These are phyloP conservation scores for Gymnoscopelus microlampas DNA, from an alignment of 2,797 vertebrate species.

Conservation along the genomic window DNA sequence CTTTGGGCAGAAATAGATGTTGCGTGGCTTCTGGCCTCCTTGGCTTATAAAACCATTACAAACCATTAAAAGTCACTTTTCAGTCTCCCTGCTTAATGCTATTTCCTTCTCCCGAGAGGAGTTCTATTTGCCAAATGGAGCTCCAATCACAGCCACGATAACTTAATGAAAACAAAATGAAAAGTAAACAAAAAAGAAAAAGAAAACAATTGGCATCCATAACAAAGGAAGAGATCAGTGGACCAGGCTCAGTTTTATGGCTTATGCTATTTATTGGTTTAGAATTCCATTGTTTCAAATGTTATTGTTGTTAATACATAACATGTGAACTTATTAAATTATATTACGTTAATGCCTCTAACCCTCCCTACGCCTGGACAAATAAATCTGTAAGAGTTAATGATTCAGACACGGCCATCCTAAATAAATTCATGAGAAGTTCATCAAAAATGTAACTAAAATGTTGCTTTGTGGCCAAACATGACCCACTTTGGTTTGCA, in stretches of 20 bases:
- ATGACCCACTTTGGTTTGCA: no score
- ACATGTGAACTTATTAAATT: no score
- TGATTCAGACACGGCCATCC: no score
- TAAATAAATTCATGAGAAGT: no score
- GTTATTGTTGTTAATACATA: no score
- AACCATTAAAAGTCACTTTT: constrained; percentile 69
- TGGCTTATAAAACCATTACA: constrained; percentile 54
- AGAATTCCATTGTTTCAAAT: not conserved
- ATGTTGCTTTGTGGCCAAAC: no score
- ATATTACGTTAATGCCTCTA: no score
- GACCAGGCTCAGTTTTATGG: constrained; percentile 12
- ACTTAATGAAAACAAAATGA: constrained; percentile 63
- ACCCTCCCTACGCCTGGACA: no score
- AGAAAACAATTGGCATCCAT: constrained; percentile 21
- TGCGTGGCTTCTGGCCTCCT: constrained; percentile 54
- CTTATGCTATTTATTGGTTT: not conserved
- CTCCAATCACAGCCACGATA: constrained; percentile 54
- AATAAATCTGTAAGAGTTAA: no score
- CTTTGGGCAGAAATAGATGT: constrained; percentile 73
- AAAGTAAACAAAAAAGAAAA: constrained; percentile 47
- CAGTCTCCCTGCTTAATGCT: constrained; percentile 62
- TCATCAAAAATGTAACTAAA: no score
- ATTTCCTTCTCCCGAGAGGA: constrained; percentile 53
- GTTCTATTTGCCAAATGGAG: constrained; percentile 56
- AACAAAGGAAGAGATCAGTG: not conserved